These are phyloP conservation scores for Diabrotica virgifera DNA, from an alignment of 1,140 invertebrate genomes.

Conservation along the genomic window DNA sequence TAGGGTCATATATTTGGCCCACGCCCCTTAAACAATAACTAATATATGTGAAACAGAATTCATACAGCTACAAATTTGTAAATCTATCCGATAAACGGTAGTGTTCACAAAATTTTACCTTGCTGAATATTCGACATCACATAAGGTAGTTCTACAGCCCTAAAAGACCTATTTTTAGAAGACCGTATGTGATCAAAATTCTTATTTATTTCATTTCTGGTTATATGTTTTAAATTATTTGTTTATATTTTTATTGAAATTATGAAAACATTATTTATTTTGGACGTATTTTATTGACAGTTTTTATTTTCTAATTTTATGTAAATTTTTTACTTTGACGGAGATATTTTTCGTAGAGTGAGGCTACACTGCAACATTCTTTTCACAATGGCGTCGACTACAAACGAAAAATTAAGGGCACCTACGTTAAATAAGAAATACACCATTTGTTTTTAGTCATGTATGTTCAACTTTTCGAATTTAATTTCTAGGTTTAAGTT, in stretches of 20 bases:
- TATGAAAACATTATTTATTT: constrained; percentile 40
- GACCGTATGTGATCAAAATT: constrained; percentile 8
- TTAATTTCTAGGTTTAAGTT: constrained; percentile 12
- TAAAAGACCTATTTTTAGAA: constrained; percentile 6
- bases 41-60: neutral
- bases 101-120: neutral
- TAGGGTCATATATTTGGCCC: neutral
- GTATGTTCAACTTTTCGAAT: constrained; percentile 21
- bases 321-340: constrained; percentile 22
- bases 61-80: too few relatives aligned
- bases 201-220: constrained; percentile 28
- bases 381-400: constrained; percentile 18
- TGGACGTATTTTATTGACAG: constrained; percentile 35
- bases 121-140: neutral
- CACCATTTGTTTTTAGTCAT: constrained; percentile 22
- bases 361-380: constrained; percentile 21
- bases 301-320: constrained; percentile 34
- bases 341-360: constrained; percentile 36
- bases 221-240: constrained; percentile 29
- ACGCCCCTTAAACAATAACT: neutral
- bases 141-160: neutral
- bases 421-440: constrained; percentile 37
- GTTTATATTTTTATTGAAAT: constrained; percentile 35
- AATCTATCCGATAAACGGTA: too few relatives aligned
- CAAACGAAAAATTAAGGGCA: constrained; percentile 26